Conservation (phyloP, 2,797 vertebrate genomes). For the Antrozous pallidus region DNA sequence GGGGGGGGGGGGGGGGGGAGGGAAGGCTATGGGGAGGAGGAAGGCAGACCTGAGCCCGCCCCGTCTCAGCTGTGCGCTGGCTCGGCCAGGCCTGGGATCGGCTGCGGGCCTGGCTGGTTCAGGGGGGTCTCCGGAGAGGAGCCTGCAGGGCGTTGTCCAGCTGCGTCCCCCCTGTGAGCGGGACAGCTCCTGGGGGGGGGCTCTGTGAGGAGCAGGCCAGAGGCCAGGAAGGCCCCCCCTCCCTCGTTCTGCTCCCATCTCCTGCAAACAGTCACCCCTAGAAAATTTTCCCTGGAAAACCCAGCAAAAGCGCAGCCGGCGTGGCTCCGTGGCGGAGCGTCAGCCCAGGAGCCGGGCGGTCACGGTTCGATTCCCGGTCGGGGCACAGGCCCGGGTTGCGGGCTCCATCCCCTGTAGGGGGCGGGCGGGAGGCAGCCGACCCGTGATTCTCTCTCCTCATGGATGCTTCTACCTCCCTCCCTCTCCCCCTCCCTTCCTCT, state of each 20-base stretch:
- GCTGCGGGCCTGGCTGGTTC: background rate
- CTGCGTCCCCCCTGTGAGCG: rapidly evolving
- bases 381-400: too few species aligned
- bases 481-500: too few species aligned
- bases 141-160: rapidly evolving
- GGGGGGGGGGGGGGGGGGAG: background rate
- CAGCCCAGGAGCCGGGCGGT: too few species aligned
- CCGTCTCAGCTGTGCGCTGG: rapidly evolving
- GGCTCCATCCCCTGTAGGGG: too few species aligned
- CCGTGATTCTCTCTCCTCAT: too few species aligned
- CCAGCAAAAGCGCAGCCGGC: background rate
- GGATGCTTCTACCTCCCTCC: too few species aligned
- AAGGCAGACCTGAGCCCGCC: rapidly evolving
- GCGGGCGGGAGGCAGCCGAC: too few species aligned
- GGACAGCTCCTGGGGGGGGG: background rate
- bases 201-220: background rate
- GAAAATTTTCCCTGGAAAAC: background rate
- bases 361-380: too few species aligned
- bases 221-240: background rate
- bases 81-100: background rate
- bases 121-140: background rate
- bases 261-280: background rate
- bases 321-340: too few species aligned
- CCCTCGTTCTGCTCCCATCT: background rate
- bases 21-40: background rate